Conservation (phyloP, 2,113 vertebrate species). For the Pygoscelis adeliae region DNA sequence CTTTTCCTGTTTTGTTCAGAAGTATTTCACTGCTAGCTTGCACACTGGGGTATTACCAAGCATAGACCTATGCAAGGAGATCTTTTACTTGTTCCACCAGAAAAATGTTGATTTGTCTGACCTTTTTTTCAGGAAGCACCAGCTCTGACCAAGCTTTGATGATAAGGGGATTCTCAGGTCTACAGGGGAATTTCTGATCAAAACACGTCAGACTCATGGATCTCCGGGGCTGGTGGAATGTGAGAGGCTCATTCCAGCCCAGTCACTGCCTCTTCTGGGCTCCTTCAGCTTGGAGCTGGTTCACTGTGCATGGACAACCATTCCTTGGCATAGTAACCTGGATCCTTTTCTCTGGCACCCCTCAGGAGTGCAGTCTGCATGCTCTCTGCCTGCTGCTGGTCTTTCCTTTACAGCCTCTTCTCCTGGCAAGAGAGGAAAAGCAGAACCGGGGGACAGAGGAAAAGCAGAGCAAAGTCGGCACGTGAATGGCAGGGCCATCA, state of each 20-base stretch:
- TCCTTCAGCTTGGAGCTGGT: neutral
- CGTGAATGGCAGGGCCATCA: neutral
- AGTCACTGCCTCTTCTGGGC: neutral
- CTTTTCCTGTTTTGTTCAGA: neutral
- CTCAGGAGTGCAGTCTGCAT: neutral
- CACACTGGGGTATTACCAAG: neutral
- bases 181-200: neutral
- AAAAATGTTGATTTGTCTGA: neutral
- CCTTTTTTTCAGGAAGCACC: neutral
- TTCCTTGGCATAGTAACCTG: neutral
- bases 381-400: neutral
- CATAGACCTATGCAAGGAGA: neutral
- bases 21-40: neutral
- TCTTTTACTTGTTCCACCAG: neutral
- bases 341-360: neutral
- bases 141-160: neutral
- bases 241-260: neutral
- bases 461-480: neutral
- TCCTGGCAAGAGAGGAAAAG: neutral
- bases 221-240: neutral
- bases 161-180: neutral
- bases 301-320: neutral
- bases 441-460: neutral
- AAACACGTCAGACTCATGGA: accelerated
- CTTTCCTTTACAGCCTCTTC: neutral